Percentiles rank a stretch among this genome's conserved stretches.
These are phyloP conservation scores for Albula glossodonta DNA, from an alignment of 2,113 vertebrate genomes.

Conservation along the genomic window DNA sequence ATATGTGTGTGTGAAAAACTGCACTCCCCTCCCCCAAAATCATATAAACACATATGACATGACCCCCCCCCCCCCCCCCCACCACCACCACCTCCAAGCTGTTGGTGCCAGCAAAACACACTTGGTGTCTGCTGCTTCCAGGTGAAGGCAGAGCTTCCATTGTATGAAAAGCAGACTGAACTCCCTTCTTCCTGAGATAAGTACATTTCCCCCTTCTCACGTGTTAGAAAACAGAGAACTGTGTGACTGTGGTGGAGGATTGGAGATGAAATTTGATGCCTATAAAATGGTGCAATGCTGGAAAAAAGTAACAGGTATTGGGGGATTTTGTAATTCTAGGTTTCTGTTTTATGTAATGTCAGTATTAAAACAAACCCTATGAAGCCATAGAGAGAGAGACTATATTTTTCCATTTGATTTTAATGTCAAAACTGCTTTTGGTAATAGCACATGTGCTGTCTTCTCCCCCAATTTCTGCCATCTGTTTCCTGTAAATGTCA, in stretches of 20 bases:
- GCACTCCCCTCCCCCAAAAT: too few relatives aligned
- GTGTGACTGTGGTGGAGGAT: background rate
- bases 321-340: background rate
- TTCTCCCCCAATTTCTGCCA: background rate
- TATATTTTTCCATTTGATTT: too few relatives aligned
- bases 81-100: too few relatives aligned
- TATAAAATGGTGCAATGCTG: background rate
- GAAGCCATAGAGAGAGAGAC: too few relatives aligned
- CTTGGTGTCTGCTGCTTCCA: background rate
- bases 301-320: background rate
- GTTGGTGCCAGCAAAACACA: background rate
- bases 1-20: too few relatives aligned
- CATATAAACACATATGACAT: too few relatives aligned
- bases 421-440: too few relatives aligned
- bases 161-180: background rate
- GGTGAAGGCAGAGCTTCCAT: background rate
- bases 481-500: slow-evolving; percentile 2
- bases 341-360: background rate
- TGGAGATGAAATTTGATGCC: background rate
- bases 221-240: background rate
- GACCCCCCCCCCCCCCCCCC: too few relatives aligned
- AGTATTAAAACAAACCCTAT: background rate
- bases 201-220: background rate
- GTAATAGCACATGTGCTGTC: background rate
- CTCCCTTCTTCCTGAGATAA: background rate